Evolutionary conservation across 2,888 invertebrate species (phyloP).

Genomic region (Anarsia innoxiella): DNA sequence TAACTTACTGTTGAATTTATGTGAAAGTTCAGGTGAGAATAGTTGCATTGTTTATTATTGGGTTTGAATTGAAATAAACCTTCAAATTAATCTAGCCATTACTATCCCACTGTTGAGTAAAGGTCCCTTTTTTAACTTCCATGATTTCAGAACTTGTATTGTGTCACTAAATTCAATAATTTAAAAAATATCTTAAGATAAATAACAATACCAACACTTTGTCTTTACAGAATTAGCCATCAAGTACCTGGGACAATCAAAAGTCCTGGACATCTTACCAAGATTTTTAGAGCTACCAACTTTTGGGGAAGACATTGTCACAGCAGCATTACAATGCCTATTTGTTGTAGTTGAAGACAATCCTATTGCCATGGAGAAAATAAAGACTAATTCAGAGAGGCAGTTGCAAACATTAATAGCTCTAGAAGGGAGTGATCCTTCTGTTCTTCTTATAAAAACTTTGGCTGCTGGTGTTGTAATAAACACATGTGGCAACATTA

Average conservation of each 20-base stretch:
- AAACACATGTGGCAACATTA: conserved; percentile 63
- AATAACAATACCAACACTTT: no score
- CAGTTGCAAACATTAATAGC: conserved; percentile 54
- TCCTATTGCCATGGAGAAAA: conserved; percentile 66
- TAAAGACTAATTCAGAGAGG: conserved; percentile 65
- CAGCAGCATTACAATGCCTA: conserved; percentile 78
- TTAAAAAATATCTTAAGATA: not conserved
- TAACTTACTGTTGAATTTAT: conserved; percentile 81
- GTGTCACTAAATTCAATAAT: not conserved
- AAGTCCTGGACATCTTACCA: conserved; percentile 75
- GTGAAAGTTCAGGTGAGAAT: conserved; percentile 77
- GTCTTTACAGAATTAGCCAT: conserved; percentile 72
- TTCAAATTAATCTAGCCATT: not conserved
- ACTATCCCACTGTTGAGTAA: no score
- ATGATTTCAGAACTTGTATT: no score
- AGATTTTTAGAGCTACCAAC: conserved; percentile 74
- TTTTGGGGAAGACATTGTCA: conserved; percentile 74
- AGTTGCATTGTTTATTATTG: conserved; percentile 2
- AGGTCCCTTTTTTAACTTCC: no score
- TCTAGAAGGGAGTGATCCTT: conserved; percentile 53
- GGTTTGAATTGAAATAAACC: conserved; percentile 1
- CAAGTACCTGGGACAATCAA: conserved; percentile 78
- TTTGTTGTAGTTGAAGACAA: conserved; percentile 84
- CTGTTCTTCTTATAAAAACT: conserved; percentile 67
- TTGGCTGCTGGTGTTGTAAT: conserved; percentile 76